Evolutionary conservation across 1,140 invertebrate genomes (phyloP).

Genomic region (Riptortus pedestris): DNA sequence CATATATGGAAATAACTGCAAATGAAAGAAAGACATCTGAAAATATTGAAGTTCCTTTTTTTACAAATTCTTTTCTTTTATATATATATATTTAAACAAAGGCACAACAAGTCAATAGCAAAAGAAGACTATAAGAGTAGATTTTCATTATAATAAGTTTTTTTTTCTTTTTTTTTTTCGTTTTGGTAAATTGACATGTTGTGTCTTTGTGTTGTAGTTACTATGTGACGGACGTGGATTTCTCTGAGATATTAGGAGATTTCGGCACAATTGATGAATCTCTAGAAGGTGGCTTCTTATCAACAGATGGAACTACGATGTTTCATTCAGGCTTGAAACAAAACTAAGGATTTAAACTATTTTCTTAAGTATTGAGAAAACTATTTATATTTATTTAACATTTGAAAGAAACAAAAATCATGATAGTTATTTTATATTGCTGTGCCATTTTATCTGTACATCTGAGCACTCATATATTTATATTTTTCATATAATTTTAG

Average conservation of each 20-base stretch:
- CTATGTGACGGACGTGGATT: background rate
- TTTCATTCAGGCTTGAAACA: background rate
- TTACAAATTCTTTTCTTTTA: background rate
- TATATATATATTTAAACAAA: constrained; percentile 2
- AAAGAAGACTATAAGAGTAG: background rate
- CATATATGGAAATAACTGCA: too few species aligned
- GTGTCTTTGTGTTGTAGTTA: constrained; percentile 21
- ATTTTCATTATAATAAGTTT: background rate
- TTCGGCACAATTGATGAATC: constrained; percentile 9
- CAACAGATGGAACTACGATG: background rate
- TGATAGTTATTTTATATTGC: background rate
- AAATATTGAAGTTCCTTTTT: too few species aligned
- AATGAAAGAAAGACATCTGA: too few species aligned
- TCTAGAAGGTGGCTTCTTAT: background rate
- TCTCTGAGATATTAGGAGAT: constrained; percentile 8
- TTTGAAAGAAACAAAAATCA: background rate
- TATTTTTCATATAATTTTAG: background rate
- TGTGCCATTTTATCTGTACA: background rate
- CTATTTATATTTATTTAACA: background rate
- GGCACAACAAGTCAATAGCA: constrained; percentile 26
- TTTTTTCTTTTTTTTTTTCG: too few species aligned
- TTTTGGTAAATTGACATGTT: constrained; percentile 12
- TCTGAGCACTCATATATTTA: background rate
- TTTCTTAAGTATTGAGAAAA: background rate
- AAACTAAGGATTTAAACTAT: too few species aligned